Percentiles rank a stretch among this genome's conserved stretches.
phyloP scores from a whole-genome alignment of 2,113 vertebrate genomes.

The Benitochromis conjunctus region DNA sequence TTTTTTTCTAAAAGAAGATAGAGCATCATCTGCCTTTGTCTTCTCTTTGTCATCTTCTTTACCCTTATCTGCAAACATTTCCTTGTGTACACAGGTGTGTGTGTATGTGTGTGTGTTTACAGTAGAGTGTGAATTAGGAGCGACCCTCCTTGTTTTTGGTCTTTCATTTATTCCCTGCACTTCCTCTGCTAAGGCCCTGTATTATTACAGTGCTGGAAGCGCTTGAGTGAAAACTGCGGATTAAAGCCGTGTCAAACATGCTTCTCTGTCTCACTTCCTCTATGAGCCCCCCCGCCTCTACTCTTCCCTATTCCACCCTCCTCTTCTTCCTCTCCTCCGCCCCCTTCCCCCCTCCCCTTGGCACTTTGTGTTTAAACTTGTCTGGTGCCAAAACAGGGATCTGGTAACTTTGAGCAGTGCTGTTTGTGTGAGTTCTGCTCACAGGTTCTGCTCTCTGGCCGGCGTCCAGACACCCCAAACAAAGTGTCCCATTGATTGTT shows the following conservation, averaged over 20 bases:
- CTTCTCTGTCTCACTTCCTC: slow-evolving; percentile 62
- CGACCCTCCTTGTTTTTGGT: slow-evolving; percentile 9
- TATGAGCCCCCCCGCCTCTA: slow-evolving; percentile 12
- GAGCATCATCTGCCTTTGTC: not conserved
- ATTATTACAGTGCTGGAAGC: slow-evolving; percentile 52
- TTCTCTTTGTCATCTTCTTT: not conserved
- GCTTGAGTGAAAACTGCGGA: slow-evolving; percentile 61
- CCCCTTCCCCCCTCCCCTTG: slow-evolving; percentile 14
- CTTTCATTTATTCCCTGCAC: slow-evolving; percentile 42
- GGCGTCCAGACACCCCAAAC: slow-evolving; percentile 54
- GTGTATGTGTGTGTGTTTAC: slow-evolving; percentile 44
- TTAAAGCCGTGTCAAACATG: slow-evolving; percentile 73
- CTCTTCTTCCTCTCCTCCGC: not conserved
- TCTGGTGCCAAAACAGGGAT: slow-evolving; percentile 52
- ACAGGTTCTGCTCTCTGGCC: slow-evolving; percentile 64
- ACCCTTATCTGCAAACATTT: not conserved
- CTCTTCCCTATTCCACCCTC: slow-evolving; percentile 53
- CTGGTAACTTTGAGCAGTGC: slow-evolving; percentile 52
- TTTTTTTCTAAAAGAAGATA: not conserved
- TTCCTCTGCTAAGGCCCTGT: slow-evolving; percentile 49
- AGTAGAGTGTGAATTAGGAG: slow-evolving; percentile 59
- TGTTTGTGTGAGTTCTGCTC: slow-evolving; percentile 57
- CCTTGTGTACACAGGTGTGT: slow-evolving; percentile 11
- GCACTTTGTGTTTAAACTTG: slow-evolving; percentile 50
- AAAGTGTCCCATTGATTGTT: slow-evolving; percentile 69